Percentiles rank a stretch among this genome's conserved stretches.
phyloP scores from a whole-genome alignment of 2,113 vertebrate genomes.

The Chaenogobius annularis region DNA sequence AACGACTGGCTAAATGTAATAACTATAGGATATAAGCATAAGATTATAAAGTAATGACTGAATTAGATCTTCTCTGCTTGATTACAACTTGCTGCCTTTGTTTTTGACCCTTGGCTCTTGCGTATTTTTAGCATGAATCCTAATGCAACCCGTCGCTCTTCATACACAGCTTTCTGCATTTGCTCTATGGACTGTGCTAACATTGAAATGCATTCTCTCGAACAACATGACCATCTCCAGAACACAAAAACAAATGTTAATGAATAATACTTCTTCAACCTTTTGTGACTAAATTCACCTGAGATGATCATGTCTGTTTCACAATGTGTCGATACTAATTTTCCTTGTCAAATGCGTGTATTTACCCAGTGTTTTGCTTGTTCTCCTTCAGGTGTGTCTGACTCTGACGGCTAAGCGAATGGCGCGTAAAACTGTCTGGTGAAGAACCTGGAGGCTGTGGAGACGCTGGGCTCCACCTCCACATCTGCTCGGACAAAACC shows the following conservation, averaged over 20 bases:
- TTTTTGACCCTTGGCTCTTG: slow-evolving; percentile 54
- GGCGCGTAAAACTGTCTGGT: slow-evolving; percentile 93
- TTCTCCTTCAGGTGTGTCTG: slow-evolving; percentile 82
- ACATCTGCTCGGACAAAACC: slow-evolving; percentile 94
- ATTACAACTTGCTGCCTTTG: slow-evolving; percentile 48
- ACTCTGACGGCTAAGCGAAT: slow-evolving; percentile 91
- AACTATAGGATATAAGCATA: slow-evolving; percentile 46
- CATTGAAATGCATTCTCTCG: slow-evolving; percentile 54
- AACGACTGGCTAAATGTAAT: slow-evolving; percentile 70
- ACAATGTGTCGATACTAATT: slow-evolving; percentile 22
- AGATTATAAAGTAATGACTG: slow-evolving; percentile 17
- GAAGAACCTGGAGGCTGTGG: slow-evolving; percentile 91
- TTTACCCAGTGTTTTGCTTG: not conserved
- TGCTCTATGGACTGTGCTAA: slow-evolving; percentile 47
- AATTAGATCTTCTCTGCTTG: slow-evolving; percentile 55
- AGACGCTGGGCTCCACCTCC: slow-evolving; percentile 90
- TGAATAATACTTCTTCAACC: not conserved
- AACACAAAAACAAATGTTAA: not conserved
- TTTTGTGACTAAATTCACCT: slow-evolving; percentile 28
- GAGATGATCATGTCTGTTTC: slow-evolving; percentile 44
- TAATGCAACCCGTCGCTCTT: slow-evolving; percentile 50
- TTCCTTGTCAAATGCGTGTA: slow-evolving; percentile 1
- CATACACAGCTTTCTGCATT: slow-evolving; percentile 55
- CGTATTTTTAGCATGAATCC: slow-evolving; percentile 55
- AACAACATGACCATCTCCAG: slow-evolving; percentile 43